phyloP scores from a whole-genome alignment of 2,888 invertebrate species.

The Eupithecia subfuscata region DNA sequence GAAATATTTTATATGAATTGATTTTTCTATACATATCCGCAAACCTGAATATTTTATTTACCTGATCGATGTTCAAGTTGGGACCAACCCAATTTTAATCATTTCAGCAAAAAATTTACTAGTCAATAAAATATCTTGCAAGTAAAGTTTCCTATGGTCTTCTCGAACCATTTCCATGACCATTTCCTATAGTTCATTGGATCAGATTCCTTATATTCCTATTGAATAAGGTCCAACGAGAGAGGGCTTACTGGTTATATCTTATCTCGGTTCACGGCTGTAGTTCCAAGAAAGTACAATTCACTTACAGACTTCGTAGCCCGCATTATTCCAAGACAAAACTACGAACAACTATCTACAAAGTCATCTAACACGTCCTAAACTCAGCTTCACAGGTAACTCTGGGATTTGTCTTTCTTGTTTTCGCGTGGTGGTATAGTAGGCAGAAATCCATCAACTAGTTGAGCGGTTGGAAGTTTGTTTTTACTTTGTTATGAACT shows the following conservation, averaged over 20 bases:
- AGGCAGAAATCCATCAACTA: constrained; percentile 24
- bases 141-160: not conserved
- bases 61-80: not conserved
- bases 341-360: constrained; percentile 51
- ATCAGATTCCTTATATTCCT: not conserved
- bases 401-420: constrained; percentile 31
- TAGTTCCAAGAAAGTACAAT: not conserved
- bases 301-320: constrained; percentile 13
- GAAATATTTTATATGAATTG: no score
- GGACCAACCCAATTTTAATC: not conserved
- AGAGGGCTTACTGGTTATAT: not conserved
- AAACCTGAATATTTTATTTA: not conserved
- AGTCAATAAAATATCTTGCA: not conserved
- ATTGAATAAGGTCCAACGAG: not conserved
- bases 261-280: not conserved
- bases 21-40: not conserved
- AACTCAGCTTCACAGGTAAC: constrained; percentile 39
- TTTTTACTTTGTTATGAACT: constrained; percentile 14
- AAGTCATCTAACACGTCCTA: constrained; percentile 52
- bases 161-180: no score
- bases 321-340: constrained; percentile 43
- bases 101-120: no score
- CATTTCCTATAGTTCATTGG: not conserved
- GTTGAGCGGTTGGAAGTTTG: constrained; percentile 16
- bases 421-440: constrained; percentile 22